Conservation (phyloP, 2,888 invertebrate genomes). For the Tetanocera ferruginea region DNA sequence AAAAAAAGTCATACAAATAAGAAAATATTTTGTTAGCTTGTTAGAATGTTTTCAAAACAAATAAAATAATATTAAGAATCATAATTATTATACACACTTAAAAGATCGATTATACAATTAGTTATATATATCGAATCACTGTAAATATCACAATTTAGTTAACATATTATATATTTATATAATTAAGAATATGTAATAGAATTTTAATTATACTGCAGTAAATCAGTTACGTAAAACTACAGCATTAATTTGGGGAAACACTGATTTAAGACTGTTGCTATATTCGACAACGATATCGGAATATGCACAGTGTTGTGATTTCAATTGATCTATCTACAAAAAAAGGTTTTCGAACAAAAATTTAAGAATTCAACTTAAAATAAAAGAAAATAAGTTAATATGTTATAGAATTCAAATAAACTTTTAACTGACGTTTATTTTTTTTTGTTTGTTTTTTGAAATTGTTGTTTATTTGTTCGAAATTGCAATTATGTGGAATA, state of each 20-base stretch:
- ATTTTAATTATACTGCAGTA: slow-evolving; percentile 24
- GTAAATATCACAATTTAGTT: slow-evolving; percentile 71
- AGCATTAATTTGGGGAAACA: neutral
- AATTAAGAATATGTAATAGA: slow-evolving; percentile 29
- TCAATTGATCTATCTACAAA: slow-evolving; percentile 11
- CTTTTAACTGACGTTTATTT: neutral
- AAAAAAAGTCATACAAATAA: neutral
- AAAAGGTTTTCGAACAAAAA: neutral
- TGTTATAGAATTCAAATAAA: neutral
- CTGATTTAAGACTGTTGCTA: neutral
- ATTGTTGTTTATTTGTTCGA: neutral
- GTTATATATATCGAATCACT: slow-evolving; percentile 69
- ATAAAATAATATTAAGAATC: slow-evolving; percentile 25
- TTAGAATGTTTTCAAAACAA: slow-evolving; percentile 8
- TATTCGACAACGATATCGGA: neutral
- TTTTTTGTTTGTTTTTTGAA: neutral
- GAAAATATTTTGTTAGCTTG: neutral
- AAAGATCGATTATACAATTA: slow-evolving; percentile 62
- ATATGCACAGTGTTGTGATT: neutral
- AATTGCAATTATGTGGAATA: slow-evolving; percentile 8
- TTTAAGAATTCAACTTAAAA: neutral
- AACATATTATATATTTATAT: slow-evolving; percentile 51
- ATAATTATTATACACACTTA: slow-evolving; percentile 22
- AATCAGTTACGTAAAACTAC: slow-evolving; percentile 4
- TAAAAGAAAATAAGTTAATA: neutral